phyloP scores from a whole-genome alignment of 2,888 invertebrate genomes.

The Pheosia gnoma region DNA sequence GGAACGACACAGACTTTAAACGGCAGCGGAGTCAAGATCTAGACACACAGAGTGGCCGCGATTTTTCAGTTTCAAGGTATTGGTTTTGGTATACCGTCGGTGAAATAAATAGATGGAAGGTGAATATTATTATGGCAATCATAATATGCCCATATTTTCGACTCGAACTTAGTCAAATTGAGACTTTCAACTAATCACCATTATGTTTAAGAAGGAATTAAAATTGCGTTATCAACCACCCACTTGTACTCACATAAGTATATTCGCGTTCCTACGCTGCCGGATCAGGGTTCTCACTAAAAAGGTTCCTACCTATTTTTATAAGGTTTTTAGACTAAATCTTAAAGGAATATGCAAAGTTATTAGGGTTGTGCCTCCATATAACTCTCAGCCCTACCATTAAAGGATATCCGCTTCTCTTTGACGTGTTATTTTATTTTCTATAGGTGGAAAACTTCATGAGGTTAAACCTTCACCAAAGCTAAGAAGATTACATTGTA shows the following conservation, averaged over 20 bases:
- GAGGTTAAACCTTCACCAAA: background rate
- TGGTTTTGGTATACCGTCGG: background rate
- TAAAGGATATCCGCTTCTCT: slow-evolving; percentile 34
- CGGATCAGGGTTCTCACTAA: slow-evolving; percentile 35
- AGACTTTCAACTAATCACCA: too few relatives aligned
- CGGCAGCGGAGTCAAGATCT: slow-evolving; percentile 39
- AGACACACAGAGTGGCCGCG: slow-evolving; percentile 14
- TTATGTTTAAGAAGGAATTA: too few relatives aligned
- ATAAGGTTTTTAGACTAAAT: slow-evolving; percentile 29
- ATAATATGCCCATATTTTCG: too few relatives aligned
- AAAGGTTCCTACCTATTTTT: slow-evolving; percentile 33
- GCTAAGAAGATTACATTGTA: too few relatives aligned
- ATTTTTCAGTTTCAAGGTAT: slow-evolving; percentile 1
- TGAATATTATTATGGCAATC: too few relatives aligned
- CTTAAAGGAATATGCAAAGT: slow-evolving; percentile 37
- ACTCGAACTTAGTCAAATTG: too few relatives aligned
- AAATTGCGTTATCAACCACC: too few relatives aligned
- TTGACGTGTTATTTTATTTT: slow-evolving; percentile 37
- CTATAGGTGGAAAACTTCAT: slow-evolving; percentile 16
- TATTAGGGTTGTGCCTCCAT: slow-evolving; percentile 36
- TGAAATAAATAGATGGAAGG: background rate
- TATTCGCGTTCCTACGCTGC: slow-evolving; percentile 10
- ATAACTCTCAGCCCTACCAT: slow-evolving; percentile 22
- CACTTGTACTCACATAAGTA: too few relatives aligned
- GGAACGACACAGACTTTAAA: slow-evolving; percentile 40